phyloP scores from a whole-genome alignment of 2,113 vertebrate species.

The Corapipo altera region DNA sequence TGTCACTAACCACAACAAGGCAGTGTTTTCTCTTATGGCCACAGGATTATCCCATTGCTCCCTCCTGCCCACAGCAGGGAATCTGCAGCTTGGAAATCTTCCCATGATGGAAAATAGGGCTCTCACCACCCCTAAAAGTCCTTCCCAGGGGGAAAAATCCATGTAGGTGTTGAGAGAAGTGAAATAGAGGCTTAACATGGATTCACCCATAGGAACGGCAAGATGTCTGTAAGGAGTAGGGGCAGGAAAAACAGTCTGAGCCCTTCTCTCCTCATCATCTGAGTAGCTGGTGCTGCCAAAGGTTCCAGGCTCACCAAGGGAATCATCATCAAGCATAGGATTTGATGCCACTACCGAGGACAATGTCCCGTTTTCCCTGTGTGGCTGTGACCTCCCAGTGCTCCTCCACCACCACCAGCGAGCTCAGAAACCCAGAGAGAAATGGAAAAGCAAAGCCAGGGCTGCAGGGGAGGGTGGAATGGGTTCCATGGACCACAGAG shows the following conservation, averaged over 20 bases:
- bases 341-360: background rate
- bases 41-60: background rate
- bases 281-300: background rate
- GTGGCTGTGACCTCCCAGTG: background rate
- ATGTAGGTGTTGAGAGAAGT: background rate
- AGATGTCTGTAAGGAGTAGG: background rate
- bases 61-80: background rate
- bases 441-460: background rate
- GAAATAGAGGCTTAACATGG: rapidly evolving
- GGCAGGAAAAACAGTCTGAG: background rate
- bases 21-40: background rate
- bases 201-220: background rate
- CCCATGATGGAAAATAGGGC: background rate
- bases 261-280: background rate
- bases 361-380: rapidly evolving
- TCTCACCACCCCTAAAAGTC: background rate
- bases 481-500: rapidly evolving
- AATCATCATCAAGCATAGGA: background rate
- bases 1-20: background rate
- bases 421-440: background rate
- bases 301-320: background rate
- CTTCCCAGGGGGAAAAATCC: background rate
- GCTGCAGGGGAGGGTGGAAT: background rate
- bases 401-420: background rate
- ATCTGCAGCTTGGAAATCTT: background rate